These are phyloP conservation scores for Dasysyrphus tricinctus DNA, from an alignment of 2,888 invertebrate genomes.

Conservation along the genomic window DNA sequence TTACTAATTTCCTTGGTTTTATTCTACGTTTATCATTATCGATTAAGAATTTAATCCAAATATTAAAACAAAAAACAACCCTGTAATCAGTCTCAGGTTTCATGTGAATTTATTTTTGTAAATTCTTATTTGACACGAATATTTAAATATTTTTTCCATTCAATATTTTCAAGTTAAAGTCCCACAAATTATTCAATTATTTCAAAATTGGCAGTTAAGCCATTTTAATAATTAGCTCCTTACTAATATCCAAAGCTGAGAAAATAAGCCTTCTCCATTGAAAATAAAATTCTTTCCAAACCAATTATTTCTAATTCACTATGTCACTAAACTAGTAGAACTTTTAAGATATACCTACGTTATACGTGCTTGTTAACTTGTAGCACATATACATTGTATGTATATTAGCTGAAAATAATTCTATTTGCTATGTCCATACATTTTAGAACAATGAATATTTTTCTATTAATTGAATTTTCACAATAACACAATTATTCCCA, in stretches of 20 bases:
- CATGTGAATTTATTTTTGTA: not conserved
- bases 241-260: slow-evolving; percentile 32
- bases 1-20: not conserved
- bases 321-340: not conserved
- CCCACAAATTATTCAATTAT: slow-evolving; percentile 57
- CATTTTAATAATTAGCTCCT: slow-evolving; percentile 46
- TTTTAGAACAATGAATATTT: slow-evolving; percentile 64
- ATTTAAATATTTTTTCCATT: not conserved
- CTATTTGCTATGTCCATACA: not conserved
- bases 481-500: slow-evolving; percentile 70
- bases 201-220: slow-evolving; percentile 36
- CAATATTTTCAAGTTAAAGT: not conserved
- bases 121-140: slow-evolving; percentile 9
- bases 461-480: slow-evolving; percentile 70
- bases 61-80: not conserved
- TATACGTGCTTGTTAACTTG: slow-evolving; percentile 33
- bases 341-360: not conserved
- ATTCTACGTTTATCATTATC: not conserved
- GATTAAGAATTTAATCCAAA: not conserved
- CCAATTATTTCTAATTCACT: slow-evolving; percentile 49
- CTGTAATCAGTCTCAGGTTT: not conserved
- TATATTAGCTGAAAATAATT: slow-evolving; percentile 51
- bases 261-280: slow-evolving; percentile 14
- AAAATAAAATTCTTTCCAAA: slow-evolving; percentile 16
- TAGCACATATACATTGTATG: slow-evolving; percentile 9